Percentiles rank a stretch among this genome's conserved stretches.
phyloP scores from a whole-genome alignment of 1,140 invertebrate genomes.

The Conus ventricosus region DNA sequence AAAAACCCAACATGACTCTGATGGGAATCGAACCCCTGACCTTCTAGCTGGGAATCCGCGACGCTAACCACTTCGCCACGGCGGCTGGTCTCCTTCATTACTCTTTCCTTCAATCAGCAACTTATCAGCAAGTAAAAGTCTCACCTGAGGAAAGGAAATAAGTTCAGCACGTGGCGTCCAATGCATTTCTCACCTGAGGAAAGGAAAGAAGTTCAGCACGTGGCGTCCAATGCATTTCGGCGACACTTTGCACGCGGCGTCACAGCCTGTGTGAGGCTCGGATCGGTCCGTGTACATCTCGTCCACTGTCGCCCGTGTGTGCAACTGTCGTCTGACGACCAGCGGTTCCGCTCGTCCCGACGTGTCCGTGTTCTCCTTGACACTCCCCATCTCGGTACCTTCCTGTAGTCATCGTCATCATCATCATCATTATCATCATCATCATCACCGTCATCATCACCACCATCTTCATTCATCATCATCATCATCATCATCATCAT shows the following conservation, averaged over 20 bases:
- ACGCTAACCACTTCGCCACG: too few relatives aligned
- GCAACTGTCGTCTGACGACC: conserved; percentile 32
- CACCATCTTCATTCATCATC: not conserved
- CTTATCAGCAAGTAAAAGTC: not conserved
- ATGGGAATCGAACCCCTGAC: too few relatives aligned
- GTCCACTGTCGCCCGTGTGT: conserved; percentile 31
- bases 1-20: not conserved
- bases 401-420: not conserved
- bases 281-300: conserved; percentile 22
- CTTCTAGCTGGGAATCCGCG: too few relatives aligned
- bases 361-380: not conserved
- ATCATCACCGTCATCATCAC: not conserved
- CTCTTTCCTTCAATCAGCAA: not conserved
- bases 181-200: conserved; percentile 19
- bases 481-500: not conserved
- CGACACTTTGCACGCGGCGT: conserved; percentile 10
- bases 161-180: not conserved
- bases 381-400: not conserved
- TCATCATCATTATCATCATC: not conserved
- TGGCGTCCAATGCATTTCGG: not conserved
- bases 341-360: not conserved
- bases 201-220: conserved; percentile 25
- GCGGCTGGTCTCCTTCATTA: not conserved
- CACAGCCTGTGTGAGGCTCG: not conserved
- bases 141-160: conserved; percentile 35